These are phyloP conservation scores for Aplocera efformata DNA, from an alignment of 2,888 invertebrate genomes.

Conservation along the genomic window DNA sequence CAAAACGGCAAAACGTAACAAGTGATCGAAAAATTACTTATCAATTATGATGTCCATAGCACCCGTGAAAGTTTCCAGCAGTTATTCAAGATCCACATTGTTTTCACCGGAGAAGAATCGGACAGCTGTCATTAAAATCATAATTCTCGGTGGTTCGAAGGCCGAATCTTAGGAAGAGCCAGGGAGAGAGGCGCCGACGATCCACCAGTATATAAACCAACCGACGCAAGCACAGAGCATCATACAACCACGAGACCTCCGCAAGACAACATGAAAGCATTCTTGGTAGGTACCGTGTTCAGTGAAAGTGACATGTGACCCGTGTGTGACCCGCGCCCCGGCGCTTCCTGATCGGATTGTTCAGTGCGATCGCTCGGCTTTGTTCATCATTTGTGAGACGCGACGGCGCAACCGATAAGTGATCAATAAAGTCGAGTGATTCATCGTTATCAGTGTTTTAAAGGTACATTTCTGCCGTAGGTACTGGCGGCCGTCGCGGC, in stretches of 20 bases:
- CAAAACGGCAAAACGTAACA: constrained; percentile 9
- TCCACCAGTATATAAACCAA: constrained; percentile 67
- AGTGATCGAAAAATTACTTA: constrained; percentile 6
- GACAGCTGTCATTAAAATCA: constrained; percentile 77
- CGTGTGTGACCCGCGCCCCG: constrained; percentile 57
- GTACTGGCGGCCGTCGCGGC: constrained; percentile 79
- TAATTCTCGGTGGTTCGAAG: constrained; percentile 77
- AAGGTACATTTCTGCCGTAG: constrained; percentile 45
- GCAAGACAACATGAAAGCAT: constrained; percentile 79
- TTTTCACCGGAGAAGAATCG: constrained; percentile 75
- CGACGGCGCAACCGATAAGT: constrained; percentile 10
- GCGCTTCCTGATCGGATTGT: constrained; percentile 59
- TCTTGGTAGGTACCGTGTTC: constrained; percentile 76
- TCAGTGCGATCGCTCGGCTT: constrained; percentile 52
- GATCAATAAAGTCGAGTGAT: constrained; percentile 38
- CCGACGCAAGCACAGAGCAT: constrained; percentile 63
- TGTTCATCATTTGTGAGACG: constrained; percentile 40
- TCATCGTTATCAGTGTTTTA: constrained; percentile 38
- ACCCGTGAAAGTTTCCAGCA: constrained; percentile 60
- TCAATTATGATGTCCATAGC: constrained; percentile 27
- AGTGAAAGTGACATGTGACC: constrained; percentile 78
- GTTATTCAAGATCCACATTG: constrained; percentile 61
- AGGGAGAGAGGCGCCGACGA: constrained; percentile 74
- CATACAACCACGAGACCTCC: constrained; percentile 75
- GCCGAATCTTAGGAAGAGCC: constrained; percentile 78